Evolutionary conservation across 2,797 vertebrate species (phyloP).

Genomic region (Sebastes cheni): DNA sequence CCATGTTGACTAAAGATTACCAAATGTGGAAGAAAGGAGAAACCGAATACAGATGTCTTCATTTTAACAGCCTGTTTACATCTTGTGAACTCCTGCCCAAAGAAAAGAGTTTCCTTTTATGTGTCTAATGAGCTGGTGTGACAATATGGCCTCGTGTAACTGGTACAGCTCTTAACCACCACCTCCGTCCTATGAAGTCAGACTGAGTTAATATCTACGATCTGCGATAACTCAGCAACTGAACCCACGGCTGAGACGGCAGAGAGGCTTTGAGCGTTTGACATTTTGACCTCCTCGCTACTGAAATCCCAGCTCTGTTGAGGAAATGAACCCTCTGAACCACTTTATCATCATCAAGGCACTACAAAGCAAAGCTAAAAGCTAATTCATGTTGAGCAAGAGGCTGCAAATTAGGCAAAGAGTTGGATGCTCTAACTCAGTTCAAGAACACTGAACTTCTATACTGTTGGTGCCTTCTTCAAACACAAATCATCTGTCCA

Average conservation of each 20-base stretch:
- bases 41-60: slow-evolving; percentile 67
- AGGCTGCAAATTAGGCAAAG: slow-evolving; percentile 37
- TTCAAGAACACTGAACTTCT: not conserved
- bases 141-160: slow-evolving; percentile 64
- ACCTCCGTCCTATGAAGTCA: slow-evolving; percentile 48
- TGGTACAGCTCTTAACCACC: slow-evolving; percentile 57
- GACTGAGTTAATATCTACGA: slow-evolving; percentile 48
- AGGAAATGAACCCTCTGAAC: slow-evolving; percentile 61
- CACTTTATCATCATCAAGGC: slow-evolving; percentile 56
- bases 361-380: slow-evolving; percentile 46
- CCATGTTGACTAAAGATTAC: slow-evolving; percentile 50
- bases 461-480: not conserved
- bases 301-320: slow-evolving; percentile 51
- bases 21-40: slow-evolving; percentile 62
- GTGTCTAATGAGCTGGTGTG: slow-evolving; percentile 72
- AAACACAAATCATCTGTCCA: not conserved
- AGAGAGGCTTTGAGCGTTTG: slow-evolving; percentile 55
- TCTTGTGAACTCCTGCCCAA: slow-evolving; percentile 68
- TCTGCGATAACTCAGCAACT: slow-evolving; percentile 64
- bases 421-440: slow-evolving; percentile 1
- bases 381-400: slow-evolving; percentile 24
- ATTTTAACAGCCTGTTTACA: slow-evolving; percentile 74
- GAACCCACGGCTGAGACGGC: slow-evolving; percentile 38
- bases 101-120: slow-evolving; percentile 60
- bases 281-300: slow-evolving; percentile 57